Evolutionary conservation across 2,888 invertebrate species (phyloP).

Genomic region (Melitaea athalia): DNA sequence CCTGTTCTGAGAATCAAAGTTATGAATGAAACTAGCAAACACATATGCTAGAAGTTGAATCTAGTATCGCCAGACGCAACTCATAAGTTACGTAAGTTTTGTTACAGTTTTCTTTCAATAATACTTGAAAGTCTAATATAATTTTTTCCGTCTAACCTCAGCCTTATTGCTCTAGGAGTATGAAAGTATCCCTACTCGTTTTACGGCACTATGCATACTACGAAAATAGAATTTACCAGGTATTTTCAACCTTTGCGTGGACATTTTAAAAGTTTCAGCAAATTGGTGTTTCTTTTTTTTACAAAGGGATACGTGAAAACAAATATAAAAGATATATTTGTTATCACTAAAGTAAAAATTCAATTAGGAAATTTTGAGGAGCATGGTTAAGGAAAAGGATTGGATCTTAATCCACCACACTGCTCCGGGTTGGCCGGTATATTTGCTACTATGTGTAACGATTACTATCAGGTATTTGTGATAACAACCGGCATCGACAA

Average conservation of each 20-base stretch:
- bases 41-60: background rate
- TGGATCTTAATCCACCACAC: too few relatives aligned
- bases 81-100: conserved; percentile 4
- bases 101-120: background rate
- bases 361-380: too few relatives aligned
- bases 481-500: too few relatives aligned
- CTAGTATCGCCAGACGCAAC: background rate
- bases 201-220: conserved; percentile 12
- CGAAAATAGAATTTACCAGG: conserved; percentile 11
- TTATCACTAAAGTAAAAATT: too few relatives aligned
- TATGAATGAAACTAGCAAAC: background rate
- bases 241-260: conserved; percentile 13
- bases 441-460: too few relatives aligned
- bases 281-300: conserved; percentile 1
- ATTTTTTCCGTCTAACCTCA: background rate
- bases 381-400: too few relatives aligned
- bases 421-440: too few relatives aligned
- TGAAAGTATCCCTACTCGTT: conserved; percentile 2
- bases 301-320: background rate
- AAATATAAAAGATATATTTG: background rate
- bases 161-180: conserved; percentile 7
- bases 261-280: conserved; percentile 12
- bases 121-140: background rate
- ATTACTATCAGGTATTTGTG: too few relatives aligned
- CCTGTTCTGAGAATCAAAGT: background rate